These are phyloP conservation scores for Pelvicachromis taeniatus DNA, from an alignment of 2,113 vertebrate species.

Conservation along the genomic window DNA sequence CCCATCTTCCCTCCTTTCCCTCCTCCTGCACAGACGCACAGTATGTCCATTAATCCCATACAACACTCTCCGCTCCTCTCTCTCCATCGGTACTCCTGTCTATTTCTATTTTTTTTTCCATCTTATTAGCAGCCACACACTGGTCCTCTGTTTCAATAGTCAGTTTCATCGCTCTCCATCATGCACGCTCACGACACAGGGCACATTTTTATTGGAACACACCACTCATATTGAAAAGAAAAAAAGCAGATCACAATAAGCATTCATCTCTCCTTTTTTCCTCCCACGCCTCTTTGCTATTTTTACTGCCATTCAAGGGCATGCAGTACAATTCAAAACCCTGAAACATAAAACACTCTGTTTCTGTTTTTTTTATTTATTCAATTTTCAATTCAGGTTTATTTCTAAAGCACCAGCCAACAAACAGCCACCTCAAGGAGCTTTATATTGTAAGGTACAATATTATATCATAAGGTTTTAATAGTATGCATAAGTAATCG, in stretches of 20 bases:
- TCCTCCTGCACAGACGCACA: conserved; percentile 19
- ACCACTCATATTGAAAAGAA: neutral
- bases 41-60: conserved; percentile 51
- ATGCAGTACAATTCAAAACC: neutral
- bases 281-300: neutral
- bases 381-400: neutral
- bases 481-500: neutral
- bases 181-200: conserved; percentile 25
- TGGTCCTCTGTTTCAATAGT: conserved; percentile 54
- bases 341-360: neutral
- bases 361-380: neutral
- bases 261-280: neutral
- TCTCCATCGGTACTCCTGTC: conserved; percentile 8
- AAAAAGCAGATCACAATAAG: neutral
- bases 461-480: neutral
- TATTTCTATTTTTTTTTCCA: neutral
- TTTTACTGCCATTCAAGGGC: conserved; percentile 28
- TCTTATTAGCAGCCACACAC: conserved; percentile 28
- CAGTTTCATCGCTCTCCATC: conserved; percentile 76
- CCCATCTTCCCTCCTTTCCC: conserved; percentile 38
- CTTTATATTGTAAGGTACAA: neutral
- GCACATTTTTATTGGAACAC: neutral
- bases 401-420: neutral
- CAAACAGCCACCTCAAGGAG: neutral
- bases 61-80: conserved; percentile 30